These are phyloP conservation scores for Lucifuga dentata DNA, from an alignment of 2,113 vertebrate genomes.

Conservation along the genomic window DNA sequence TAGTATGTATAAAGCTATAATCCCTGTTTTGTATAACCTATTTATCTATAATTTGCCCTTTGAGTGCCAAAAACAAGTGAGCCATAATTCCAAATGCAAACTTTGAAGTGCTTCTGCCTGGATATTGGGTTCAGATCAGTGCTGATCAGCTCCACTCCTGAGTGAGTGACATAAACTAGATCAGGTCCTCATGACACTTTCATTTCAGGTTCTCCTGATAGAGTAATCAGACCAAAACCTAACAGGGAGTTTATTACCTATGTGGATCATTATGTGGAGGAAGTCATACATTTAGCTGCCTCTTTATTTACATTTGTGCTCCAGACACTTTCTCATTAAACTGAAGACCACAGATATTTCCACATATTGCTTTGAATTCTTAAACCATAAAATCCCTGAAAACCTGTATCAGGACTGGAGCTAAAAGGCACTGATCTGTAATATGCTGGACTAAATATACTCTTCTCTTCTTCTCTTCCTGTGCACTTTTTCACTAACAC, in stretches of 20 bases:
- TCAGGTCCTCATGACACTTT: no score
- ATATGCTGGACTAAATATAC: neutral
- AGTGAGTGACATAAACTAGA: no score
- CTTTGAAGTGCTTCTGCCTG: no score
- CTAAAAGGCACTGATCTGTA: slow-evolving; percentile 23
- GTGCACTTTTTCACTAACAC: neutral
- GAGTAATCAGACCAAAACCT: no score
- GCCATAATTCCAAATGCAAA: neutral
- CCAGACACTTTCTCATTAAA: neutral
- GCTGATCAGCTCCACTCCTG: slow-evolving; percentile 48
- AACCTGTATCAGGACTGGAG: slow-evolving; percentile 32
- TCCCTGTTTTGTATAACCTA: no score
- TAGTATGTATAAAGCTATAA: no score
- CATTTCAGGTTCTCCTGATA: no score
- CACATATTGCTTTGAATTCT: neutral
- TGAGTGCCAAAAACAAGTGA: no score
- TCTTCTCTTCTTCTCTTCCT: neutral
- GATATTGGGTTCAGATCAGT: slow-evolving; percentile 41
- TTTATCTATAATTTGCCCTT: no score
- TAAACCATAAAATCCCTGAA: neutral
- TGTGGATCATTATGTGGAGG: no score
- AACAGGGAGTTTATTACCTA: no score
- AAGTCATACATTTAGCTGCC: neutral
- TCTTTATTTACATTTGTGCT: neutral
- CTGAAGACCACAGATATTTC: neutral